A percentile compares a stretch with the other conserved stretches of the same genome.
Conservation (phyloP, 1,140 invertebrate genomes). For the Lamellibrachia luymesi region DNA sequence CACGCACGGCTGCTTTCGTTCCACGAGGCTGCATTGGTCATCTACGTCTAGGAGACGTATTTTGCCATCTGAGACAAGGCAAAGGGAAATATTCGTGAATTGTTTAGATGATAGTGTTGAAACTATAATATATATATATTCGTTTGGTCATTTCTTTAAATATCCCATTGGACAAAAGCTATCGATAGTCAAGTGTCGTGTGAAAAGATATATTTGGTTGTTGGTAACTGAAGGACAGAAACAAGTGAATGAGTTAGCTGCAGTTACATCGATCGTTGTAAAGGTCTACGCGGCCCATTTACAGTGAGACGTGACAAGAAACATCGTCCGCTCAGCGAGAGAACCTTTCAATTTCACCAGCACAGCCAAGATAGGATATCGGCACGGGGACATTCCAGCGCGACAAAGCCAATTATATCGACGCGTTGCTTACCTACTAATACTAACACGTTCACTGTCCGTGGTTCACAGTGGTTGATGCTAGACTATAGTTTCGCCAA, state of each 20-base stretch:
- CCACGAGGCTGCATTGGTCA: not conserved
- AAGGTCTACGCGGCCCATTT: not conserved
- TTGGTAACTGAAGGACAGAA: not conserved
- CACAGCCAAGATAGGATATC: not conserved
- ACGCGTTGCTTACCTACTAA: not conserved
- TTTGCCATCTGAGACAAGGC: not conserved
- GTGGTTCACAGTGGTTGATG: no score
- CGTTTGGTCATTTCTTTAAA: not conserved
- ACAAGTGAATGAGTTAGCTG: not conserved
- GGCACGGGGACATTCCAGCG: not conserved
- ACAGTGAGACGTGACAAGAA: not conserved
- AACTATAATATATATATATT: not conserved
- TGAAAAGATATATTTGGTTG: not conserved
- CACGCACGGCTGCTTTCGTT: not conserved
- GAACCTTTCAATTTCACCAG: not conserved
- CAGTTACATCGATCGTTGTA: not conserved
- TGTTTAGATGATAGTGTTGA: not conserved
- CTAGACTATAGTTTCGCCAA: not conserved
- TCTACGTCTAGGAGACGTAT: not conserved
- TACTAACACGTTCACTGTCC: not conserved
- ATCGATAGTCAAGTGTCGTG: not conserved
- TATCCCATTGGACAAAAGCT: not conserved
- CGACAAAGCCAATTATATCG: not conserved
- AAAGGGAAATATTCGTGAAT: not conserved
- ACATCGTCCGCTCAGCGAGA: not conserved